phyloP scores from a whole-genome alignment of 1,140 invertebrate genomes.

The Leptopilina boulardi region DNA sequence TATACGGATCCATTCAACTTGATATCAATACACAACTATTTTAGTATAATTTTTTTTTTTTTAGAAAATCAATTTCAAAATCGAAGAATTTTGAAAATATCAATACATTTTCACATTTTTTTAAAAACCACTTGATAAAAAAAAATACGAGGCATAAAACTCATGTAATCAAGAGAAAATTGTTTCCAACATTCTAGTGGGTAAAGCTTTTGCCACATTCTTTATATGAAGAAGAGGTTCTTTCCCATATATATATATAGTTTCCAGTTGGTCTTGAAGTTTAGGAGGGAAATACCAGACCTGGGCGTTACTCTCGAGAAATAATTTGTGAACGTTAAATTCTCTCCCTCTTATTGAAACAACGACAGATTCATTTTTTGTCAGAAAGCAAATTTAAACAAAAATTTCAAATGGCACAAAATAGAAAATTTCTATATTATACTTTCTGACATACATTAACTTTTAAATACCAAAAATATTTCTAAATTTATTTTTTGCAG shows the following conservation, averaged over 20 bases:
- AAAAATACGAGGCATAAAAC: too few species aligned
- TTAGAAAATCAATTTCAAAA: neutral
- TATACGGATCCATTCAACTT: neutral
- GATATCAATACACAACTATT: neutral
- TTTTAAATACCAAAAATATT: neutral
- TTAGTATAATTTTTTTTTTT: neutral
- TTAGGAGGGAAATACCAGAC: neutral
- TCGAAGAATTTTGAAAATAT: too few species aligned
- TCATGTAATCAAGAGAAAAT: neutral
- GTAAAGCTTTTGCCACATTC: neutral
- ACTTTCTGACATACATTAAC: neutral
- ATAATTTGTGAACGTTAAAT: conserved; percentile 3
- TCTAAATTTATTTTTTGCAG: neutral
- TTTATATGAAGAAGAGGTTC: neutral
- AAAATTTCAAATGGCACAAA: too few species aligned
- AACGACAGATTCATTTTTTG: conserved; percentile 20
- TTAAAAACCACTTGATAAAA: neutral
- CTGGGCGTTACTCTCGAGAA: conserved; percentile 3
- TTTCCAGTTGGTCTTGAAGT: neutral
- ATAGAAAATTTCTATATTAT: neutral
- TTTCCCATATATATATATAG: conserved; percentile 11
- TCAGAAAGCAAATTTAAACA: neutral
- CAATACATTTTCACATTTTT: too few species aligned
- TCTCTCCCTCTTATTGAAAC: neutral
- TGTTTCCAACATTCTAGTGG: neutral